These are phyloP conservation scores for Chrysocyon brachyurus DNA, from an alignment of 2,797 vertebrate genomes.

Conservation along the genomic window DNA sequence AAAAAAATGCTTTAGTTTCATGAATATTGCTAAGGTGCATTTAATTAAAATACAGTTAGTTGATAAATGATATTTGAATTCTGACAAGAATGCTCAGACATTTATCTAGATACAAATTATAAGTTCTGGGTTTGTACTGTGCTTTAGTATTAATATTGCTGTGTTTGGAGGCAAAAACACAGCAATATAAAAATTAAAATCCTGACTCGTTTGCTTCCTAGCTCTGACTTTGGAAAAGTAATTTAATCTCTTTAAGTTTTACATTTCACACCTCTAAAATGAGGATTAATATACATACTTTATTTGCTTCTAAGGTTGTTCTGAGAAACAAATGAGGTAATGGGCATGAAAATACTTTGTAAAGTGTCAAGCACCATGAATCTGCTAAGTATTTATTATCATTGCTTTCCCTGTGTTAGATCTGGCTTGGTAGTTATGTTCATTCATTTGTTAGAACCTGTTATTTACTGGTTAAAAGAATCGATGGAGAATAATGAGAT, in stretches of 20 bases:
- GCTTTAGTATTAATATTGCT: not conserved
- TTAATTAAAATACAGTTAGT: conserved; percentile 52
- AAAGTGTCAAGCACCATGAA: not conserved
- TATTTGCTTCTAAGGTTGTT: conserved; percentile 52
- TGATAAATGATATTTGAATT: conserved; percentile 14
- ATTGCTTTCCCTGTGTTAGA: not conserved
- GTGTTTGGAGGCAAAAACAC: not conserved
- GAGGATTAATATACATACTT: not conserved
- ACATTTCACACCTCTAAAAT: not conserved
- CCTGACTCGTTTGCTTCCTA: not conserved
- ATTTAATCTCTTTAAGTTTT: conserved; percentile 20
- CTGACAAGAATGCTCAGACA: not conserved
- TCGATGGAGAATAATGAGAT: conserved; percentile 20
- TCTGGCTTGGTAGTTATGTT: conserved; percentile 46
- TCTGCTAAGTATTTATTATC: conserved; percentile 10
- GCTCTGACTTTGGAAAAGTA: not conserved
- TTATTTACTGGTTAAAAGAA: conserved; percentile 51
- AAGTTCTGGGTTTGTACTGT: not conserved
- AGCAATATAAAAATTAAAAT: not conserved
- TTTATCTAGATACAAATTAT: not conserved
- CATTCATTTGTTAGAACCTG: conserved; percentile 52
- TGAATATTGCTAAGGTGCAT: not conserved
- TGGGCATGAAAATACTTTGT: conserved; percentile 5
- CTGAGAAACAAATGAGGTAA: conserved; percentile 59
- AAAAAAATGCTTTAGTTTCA: not conserved